Conservation (phyloP, 2,888 invertebrate genomes). For the Leucania comma region DNA sequence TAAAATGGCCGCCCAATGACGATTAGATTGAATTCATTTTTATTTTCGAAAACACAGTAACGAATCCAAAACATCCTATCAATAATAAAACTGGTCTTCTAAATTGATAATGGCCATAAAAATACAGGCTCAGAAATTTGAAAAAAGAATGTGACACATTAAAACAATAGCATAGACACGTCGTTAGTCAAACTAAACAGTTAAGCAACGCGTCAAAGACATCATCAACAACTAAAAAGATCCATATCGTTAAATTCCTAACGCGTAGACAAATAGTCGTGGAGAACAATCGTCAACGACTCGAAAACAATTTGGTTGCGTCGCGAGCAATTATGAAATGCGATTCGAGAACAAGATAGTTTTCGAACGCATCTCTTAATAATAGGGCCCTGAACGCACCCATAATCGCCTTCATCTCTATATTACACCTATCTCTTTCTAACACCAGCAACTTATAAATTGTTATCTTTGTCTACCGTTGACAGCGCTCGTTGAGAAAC, state of each 20-base stretch:
- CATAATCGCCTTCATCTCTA: constrained; percentile 82
- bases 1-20: constrained; percentile 46
- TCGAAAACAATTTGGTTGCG: constrained; percentile 89
- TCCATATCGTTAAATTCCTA: constrained; percentile 80
- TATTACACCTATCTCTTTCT: constrained; percentile 73
- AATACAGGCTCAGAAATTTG: constrained; percentile 18
- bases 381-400: constrained; percentile 80
- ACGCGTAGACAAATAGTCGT: constrained; percentile 89
- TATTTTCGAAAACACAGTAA: constrained; percentile 33
- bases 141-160: constrained; percentile 58
- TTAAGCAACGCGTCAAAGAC: constrained; percentile 78
- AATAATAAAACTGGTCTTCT: constrained; percentile 35
- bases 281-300: constrained; percentile 88
- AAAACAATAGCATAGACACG: constrained; percentile 61
- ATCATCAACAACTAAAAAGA: constrained; percentile 80
- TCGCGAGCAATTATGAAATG: constrained; percentile 87
- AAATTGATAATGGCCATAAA: constrained; percentile 45
- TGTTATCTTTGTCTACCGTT: constrained; percentile 75
- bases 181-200: constrained; percentile 65
- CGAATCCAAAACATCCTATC: constrained; percentile 21
- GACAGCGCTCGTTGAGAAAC: constrained; percentile 86
- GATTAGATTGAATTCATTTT: constrained; percentile 49
- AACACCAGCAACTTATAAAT: constrained; percentile 61
- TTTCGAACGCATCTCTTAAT: constrained; percentile 88
- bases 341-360: constrained; percentile 84